Evolutionary conservation across 1,140 invertebrate genomes (phyloP), one percentile per base, ranked within the genome.

Genomic region (Drosophila pallidifrons): DNA sequence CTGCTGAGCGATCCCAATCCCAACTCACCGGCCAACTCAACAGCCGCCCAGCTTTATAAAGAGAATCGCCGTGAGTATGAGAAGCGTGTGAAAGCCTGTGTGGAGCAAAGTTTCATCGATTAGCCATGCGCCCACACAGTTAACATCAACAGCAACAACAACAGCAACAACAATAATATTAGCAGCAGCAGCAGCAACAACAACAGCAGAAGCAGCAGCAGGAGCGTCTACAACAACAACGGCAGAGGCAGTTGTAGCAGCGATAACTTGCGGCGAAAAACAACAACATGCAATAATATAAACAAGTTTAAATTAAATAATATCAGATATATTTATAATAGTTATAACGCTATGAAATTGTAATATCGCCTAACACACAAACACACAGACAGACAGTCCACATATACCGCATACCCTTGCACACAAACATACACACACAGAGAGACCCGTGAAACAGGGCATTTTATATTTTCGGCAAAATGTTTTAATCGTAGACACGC

Each of bases 1-100:
- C 94, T 98, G 93, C 94, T 98, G 93, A 98, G 97, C 95, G 98
- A 99, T 94, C 98, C 98, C 75, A 99, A 99, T 94, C 98, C 98
- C 74, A 99, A 99, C 94, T 98, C 97, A 92, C 98, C 98, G 91
- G 98, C 98, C 75, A 99, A 99, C 93, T 98, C 97, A 79, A 97
- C 98, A 95, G 98, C 98, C 92, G 98, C 98, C 76, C 97, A 99
- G 94, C 95, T 99, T 83, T 99, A 98, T 94, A 98, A 98, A 95
- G 97, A 98, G 93, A 98, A 98, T 93, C 95, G 97, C 93, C 95
- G 97, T 90, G 98, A 99, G 94, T 99, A 99, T 94, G 98, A 99
- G 94, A 99, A 99, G 94, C 95, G 97, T 95, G 98, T 99, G 91
- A 98, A 98, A 94, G 97, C 97, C 92, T 98, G 98, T 93, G 98